Evolutionary conservation across 2,888 invertebrate genomes (phyloP).

Genomic region (Lasioglossum pauxillum): DNA sequence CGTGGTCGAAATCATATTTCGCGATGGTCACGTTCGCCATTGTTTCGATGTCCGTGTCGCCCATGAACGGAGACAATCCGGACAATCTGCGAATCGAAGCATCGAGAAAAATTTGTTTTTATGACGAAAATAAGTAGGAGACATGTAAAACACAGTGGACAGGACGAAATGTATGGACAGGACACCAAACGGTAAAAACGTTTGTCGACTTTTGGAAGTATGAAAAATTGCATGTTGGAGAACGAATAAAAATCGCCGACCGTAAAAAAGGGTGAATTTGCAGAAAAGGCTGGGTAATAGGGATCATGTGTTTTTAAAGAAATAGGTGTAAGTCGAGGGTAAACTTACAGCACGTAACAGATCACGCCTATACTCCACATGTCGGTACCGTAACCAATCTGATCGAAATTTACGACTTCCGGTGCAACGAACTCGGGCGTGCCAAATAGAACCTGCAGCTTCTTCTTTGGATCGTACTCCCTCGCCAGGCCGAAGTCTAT

Average conservation of each 20-base stretch:
- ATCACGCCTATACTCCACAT: conserved; percentile 99
- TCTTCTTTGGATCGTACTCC: conserved; percentile 95
- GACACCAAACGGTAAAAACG: neutral
- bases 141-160: no score
- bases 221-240: neutral
- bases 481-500: conserved; percentile 99
- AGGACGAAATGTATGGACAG: neutral
- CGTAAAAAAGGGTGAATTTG: neutral
- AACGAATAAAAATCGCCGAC: neutral
- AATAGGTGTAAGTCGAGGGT: conserved; percentile 11
- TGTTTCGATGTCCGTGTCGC: conserved; percentile 98
- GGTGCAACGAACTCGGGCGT: conserved; percentile 99
- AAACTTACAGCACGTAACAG: conserved; percentile 98
- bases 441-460: conserved; percentile 97
- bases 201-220: neutral
- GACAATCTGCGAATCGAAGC: conserved; percentile 89
- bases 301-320: neutral
- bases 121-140: no score
- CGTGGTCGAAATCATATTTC: conserved; percentile 98
- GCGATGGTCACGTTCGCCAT: conserved; percentile 99
- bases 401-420: conserved; percentile 99
- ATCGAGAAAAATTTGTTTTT: neutral
- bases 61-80: conserved; percentile 99
- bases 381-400: conserved; percentile 97
- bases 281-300: neutral